phyloP scores from a whole-genome alignment of 2,113 vertebrate genomes.

The Hippocampus barbouri region DNA sequence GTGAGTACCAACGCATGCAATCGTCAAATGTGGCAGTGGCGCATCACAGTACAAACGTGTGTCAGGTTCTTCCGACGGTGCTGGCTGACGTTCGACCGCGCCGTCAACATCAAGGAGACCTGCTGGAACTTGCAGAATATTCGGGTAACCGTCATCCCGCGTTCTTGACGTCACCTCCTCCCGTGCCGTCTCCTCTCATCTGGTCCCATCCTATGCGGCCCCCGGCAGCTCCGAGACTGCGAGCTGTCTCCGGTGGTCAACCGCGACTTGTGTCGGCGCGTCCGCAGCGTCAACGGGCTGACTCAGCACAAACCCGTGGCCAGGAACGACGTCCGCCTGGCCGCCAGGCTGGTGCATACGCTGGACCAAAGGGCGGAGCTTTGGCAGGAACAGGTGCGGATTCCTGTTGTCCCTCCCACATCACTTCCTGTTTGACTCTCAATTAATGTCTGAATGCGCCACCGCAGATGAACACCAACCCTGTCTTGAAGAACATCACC shows the following conservation, averaged over 20 bases:
- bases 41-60: background rate
- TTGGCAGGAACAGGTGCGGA: slow-evolving; percentile 69
- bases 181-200: background rate
- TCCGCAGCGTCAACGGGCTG: slow-evolving; percentile 81
- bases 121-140: slow-evolving; percentile 92
- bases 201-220: background rate
- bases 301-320: slow-evolving; percentile 83
- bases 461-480: slow-evolving; percentile 75
- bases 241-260: slow-evolving; percentile 87
- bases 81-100: slow-evolving; percentile 88
- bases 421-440: slow-evolving; percentile 1
- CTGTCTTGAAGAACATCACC: slow-evolving; percentile 85
- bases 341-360: slow-evolving; percentile 80
- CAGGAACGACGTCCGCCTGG: slow-evolving; percentile 85
- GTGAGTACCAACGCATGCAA: slow-evolving; percentile 49
- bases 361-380: slow-evolving; percentile 81
- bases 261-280: slow-evolving; percentile 80
- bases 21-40: background rate
- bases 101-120: slow-evolving; percentile 89
- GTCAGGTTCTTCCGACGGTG: slow-evolving; percentile 84
- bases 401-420: background rate
- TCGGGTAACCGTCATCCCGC: slow-evolving; percentile 62
- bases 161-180: background rate
- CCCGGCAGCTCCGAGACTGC: slow-evolving; percentile 80
- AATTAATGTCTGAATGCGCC: background rate